phyloP scores from a whole-genome alignment of 1,140 invertebrate genomes.

The Ctenoplectra terminalis region DNA sequence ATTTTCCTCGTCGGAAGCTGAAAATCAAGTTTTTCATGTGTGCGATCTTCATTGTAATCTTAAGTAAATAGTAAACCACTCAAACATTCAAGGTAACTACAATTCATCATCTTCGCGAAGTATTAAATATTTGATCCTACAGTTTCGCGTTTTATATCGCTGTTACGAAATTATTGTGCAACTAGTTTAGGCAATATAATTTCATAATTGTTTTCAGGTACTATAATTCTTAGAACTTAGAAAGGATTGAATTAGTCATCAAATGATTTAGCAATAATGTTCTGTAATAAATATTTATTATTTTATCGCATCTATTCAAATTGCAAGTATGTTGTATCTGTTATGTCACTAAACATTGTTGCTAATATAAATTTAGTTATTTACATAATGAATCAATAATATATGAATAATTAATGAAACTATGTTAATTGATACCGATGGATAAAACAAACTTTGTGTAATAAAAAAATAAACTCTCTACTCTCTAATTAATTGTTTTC shows the following conservation, averaged over 20 bases:
- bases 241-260: conserved; percentile 12
- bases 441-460: conserved; percentile 19
- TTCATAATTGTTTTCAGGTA: conserved; percentile 39
- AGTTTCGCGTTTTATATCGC: not conserved
- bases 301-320: not conserved
- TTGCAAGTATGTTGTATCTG: not conserved
- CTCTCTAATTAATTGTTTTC: conserved; percentile 18
- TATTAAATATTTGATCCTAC: not conserved
- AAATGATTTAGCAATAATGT: conserved; percentile 18
- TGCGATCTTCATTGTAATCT: conserved; percentile 23
- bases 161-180: conserved; percentile 17
- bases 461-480: conserved; percentile 7
- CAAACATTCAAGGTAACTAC: conserved; percentile 2
- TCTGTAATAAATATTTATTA: not conserved
- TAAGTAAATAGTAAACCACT: conserved; percentile 9
- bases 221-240: not conserved
- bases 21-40: not conserved
- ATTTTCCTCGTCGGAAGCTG: not conserved
- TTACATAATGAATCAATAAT: conserved; percentile 12
- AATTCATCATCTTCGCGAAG: not conserved
- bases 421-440: not conserved
- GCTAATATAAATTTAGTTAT: conserved; percentile 3
- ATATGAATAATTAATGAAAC: too few relatives aligned
- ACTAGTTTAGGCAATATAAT: conserved; percentile 5
- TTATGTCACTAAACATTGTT: conserved; percentile 12